Conservation (phyloP, 2,797 vertebrate genomes). For the Apogon talboti region DNA sequence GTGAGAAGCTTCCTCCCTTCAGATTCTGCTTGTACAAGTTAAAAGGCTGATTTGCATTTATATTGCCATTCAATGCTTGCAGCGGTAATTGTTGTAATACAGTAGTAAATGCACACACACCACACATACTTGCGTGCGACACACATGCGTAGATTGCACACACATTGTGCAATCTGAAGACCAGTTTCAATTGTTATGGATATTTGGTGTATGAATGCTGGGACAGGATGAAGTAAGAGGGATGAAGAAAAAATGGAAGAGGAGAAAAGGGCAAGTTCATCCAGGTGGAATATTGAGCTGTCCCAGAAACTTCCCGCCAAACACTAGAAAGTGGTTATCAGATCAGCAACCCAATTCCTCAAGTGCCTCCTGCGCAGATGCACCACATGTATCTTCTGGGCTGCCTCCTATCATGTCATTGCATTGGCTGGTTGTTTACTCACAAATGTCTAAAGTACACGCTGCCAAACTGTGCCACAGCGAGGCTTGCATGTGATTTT, state of each 20-base stretch:
- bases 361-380: constrained; percentile 71
- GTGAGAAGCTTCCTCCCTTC: constrained; percentile 56
- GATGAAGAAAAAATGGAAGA: constrained; percentile 8
- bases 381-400: constrained; percentile 72
- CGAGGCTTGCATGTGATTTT: constrained; percentile 34
- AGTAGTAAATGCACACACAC: constrained; percentile 43
- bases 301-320: constrained; percentile 75
- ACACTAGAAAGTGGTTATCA: constrained; percentile 72
- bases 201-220: constrained; percentile 26
- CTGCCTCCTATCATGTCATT: constrained; percentile 46
- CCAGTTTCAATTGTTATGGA: constrained; percentile 23
- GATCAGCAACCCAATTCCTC: constrained; percentile 80
- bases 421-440: constrained; percentile 60
- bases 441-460: constrained; percentile 50
- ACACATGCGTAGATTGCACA: constrained; percentile 16
- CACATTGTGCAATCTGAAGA: constrained; percentile 26
- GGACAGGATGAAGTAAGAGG: constrained; percentile 27
- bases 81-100: constrained; percentile 72
- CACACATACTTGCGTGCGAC: constrained; percentile 17
- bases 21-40: constrained; percentile 72
- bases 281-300: constrained; percentile 74
- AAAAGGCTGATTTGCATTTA: constrained; percentile 84
- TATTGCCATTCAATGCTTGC: constrained; percentile 77
- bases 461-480: constrained; percentile 9
- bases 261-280: constrained; percentile 55